A percentile compares a stretch with the other conserved stretches of the same genome.
Evolutionary conservation across 2,113 vertebrate species (phyloP).

Genomic region (Actinemys pallida): DNA sequence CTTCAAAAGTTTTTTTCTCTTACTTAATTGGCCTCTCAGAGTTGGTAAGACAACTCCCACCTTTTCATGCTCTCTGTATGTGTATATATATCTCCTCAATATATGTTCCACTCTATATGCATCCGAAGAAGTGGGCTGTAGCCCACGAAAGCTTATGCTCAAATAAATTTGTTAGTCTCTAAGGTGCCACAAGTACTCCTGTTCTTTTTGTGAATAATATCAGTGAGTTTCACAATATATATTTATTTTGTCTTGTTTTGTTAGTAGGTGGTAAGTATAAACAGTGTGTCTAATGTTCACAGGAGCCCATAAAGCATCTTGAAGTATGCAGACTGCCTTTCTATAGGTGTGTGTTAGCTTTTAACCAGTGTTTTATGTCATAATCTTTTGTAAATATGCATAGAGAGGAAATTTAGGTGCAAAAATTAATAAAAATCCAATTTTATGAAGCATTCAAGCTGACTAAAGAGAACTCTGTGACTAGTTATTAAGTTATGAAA

Average conservation of each 20-base stretch:
- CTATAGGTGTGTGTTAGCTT: neutral
- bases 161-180: no score
- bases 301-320: conserved; percentile 23
- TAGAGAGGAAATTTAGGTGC: conserved; percentile 59
- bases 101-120: no score
- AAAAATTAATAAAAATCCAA: conserved; percentile 74
- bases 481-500: conserved; percentile 55
- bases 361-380: conserved; percentile 30
- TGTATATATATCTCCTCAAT: no score
- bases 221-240: neutral
- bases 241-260: conserved; percentile 5
- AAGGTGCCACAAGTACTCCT: no score
- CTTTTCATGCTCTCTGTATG: no score
- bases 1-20: no score
- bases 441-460: conserved; percentile 71
- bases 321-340: conserved; percentile 14
- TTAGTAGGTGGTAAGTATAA: conserved; percentile 7
- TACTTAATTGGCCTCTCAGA: no score
- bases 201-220: neutral
- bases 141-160: no score
- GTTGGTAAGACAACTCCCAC: no score
- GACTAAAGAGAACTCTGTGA: conserved; percentile 58
- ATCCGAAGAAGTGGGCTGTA: no score
- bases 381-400: conserved; percentile 19
- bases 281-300: conserved; percentile 11